Evolutionary conservation across 2,888 invertebrate genomes (phyloP), one percentile per base, ranked within the genome.

Genomic region (Meloe dianella): DNA sequence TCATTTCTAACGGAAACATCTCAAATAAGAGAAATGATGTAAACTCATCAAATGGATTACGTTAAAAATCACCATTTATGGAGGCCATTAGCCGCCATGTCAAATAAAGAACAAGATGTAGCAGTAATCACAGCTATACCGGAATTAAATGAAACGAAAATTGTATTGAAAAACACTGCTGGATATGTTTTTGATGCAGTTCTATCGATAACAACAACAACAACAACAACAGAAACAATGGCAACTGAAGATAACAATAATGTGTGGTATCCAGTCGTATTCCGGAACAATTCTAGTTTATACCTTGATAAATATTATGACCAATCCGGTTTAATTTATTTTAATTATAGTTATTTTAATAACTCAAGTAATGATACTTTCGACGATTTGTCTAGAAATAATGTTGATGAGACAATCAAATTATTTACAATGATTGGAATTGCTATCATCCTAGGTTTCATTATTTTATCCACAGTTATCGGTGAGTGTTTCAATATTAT

Each of bases 341-440:
- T 72, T 62, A 65, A 72, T 57, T 60, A 61, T 59, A 67, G 51
- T 70, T 64, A 60, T 24, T 41, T 66, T 38, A 68, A 69, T 41
- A 65, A 38, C 56, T 47, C 57, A 57, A 70, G 56, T 56, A 64
- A 66, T 29, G 54, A 57, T 58, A 64, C 63, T n/a, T 56, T 57
- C 57, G 63, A 56, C 12, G 71, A 72, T 65, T 64, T 57, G 2
- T 69, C 64, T 84, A 83, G 84, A 81, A 71, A 69, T 7, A 77
- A 66, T 12, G 54, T 71, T 22, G 74, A 76, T 58, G 74, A 70
- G 20, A 76, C 77, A 12, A 73, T 79, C 57, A 72, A 86, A 68
- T 85, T 91, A 76, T 83, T 89, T 69, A 87, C 89, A 69, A 89
- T 89, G 80, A 89, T 91, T 65, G 85, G 84, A 74, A 89, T 88